Evolutionary conservation across 2,113 vertebrate genomes (phyloP).

Genomic region (Myocastor coypus): DNA sequence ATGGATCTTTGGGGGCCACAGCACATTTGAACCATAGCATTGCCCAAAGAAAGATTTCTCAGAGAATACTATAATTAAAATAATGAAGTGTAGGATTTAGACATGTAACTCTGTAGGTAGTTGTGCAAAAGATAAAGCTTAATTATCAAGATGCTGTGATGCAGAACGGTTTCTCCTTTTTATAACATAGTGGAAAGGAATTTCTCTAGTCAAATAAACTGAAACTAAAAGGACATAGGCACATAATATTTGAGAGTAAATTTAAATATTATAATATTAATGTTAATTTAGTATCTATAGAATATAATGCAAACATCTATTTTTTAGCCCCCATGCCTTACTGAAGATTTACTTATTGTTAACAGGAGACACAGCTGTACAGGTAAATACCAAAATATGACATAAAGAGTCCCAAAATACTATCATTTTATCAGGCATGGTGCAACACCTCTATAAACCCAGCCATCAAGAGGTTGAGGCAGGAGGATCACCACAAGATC

Average conservation of each 20-base stretch:
- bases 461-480: not conserved
- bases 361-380: not conserved
- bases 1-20: not conserved
- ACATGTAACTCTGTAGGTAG: not conserved
- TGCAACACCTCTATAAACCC: not conserved
- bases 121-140: not conserved
- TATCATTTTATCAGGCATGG: not conserved
- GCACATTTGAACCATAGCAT: not conserved
- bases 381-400: slow-evolving; percentile 28
- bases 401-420: slow-evolving; percentile 28
- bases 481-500: not conserved
- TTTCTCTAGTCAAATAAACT: not conserved
- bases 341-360: not conserved
- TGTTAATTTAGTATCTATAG: not conserved
- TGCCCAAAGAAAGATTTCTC: not conserved
- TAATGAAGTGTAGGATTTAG: not conserved
- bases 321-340: not conserved
- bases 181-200: slow-evolving; percentile 20
- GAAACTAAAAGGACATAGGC: not conserved
- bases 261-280: not conserved
- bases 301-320: not conserved
- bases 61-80: slow-evolving; percentile 14
- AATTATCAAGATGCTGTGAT: not conserved
- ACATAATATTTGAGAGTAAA: not conserved
- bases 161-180: not conserved